Evolutionary conservation across 53 echinoderm and acorn worm genomes (phyloP).

Genomic region (Paracentrotus lividus): DNA sequence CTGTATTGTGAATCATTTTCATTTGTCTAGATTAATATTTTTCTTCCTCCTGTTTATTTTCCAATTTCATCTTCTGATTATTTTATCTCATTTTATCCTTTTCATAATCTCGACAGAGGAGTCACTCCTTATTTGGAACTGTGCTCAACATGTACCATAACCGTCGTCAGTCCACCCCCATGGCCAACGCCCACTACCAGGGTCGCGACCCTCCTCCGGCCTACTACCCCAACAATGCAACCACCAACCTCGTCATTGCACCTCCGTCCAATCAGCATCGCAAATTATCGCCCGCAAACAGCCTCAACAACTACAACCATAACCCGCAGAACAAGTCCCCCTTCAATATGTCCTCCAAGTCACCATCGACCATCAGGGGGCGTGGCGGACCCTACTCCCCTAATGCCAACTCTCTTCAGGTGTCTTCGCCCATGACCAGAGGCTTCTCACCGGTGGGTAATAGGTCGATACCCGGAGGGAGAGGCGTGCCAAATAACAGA

Average conservation of each 20-base stretch:
- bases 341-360: constrained; percentile 80
- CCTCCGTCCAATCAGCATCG: constrained; percentile 84
- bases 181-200: constrained; percentile 78
- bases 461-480: constrained; percentile 58
- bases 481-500: constrained; percentile 65
- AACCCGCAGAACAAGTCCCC: constrained; percentile 91
- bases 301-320: constrained; percentile 83
- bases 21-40: neutral
- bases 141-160: constrained; percentile 96
- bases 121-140: constrained; percentile 97
- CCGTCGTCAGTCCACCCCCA: constrained; percentile 93
- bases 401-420: constrained; percentile 84
- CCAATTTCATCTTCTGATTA: neutral
- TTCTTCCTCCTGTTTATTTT: neutral
- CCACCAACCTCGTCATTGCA: constrained; percentile 76
- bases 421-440: constrained; percentile 88
- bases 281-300: constrained; percentile 95
- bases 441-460: constrained; percentile 88
- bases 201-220: constrained; percentile 73
- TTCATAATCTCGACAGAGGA: constrained; percentile 78
- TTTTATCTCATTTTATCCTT: neutral
- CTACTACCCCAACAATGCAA: constrained; percentile 72
- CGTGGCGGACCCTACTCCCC: constrained; percentile 71
- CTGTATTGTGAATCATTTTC: neutral
- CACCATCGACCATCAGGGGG: constrained; percentile 74